These are phyloP conservation scores for Folsomia manolachei DNA, from an alignment of 2,888 invertebrate genomes.

Conservation along the genomic window DNA sequence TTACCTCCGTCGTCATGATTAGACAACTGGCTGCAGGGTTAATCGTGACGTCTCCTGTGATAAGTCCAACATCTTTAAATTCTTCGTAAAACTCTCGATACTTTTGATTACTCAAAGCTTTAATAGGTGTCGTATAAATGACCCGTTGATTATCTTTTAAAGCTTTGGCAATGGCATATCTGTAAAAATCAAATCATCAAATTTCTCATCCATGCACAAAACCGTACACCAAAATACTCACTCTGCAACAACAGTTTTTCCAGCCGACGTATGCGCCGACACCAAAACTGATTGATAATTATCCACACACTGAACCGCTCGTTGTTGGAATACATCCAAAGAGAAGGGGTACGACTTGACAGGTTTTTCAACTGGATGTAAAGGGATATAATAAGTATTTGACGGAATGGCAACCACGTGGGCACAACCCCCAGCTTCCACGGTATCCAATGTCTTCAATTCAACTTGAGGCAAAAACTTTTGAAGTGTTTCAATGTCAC, in stretches of 20 bases:
- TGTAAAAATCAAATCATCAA: conserved; percentile 51
- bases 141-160: conserved; percentile 92
- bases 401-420: conserved; percentile 96
- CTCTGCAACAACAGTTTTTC: conserved; percentile 97
- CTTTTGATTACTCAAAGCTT: conserved; percentile 98
- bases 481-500: conserved; percentile 58
- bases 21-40: conserved; percentile 96
- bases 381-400: conserved; percentile 69
- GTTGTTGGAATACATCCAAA: conserved; percentile 96
- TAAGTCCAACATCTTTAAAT: conserved; percentile 94
- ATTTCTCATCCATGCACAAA: neutral
- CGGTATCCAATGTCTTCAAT: conserved; percentile 82
- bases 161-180: conserved; percentile 93
- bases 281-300: conserved; percentile 97
- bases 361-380: conserved; percentile 65
- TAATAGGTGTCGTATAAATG: conserved; percentile 99
- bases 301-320: conserved; percentile 93
- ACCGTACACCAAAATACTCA: conserved; percentile 60
- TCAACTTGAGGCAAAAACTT: conserved; percentile 76
- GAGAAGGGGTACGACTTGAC: conserved; percentile 84
- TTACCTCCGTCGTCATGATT: conserved; percentile 98
- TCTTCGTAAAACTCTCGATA: conserved; percentile 96
- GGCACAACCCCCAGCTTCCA: conserved; percentile 75
- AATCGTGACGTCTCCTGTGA: conserved; percentile 98
- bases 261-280: conserved; percentile 98